Evolutionary conservation across 1,140 invertebrate genomes (phyloP), one percentile per base, ranked within the genome.

Genomic region (Ostrea denselamellosa): DNA sequence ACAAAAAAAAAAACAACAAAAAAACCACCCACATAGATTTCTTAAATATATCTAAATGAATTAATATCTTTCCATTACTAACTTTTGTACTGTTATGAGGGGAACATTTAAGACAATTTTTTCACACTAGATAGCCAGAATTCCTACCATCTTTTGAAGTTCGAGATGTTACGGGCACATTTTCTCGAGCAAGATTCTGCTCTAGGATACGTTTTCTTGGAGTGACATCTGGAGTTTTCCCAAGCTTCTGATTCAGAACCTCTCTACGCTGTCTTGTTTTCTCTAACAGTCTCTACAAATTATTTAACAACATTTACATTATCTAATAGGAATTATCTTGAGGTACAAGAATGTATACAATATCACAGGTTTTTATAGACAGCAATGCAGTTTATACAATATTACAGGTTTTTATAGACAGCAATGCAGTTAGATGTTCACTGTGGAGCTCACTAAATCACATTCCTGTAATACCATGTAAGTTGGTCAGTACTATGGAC

Each of bases 231-330:
- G 94, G 93, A 25, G 93, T 93, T 22, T 92, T 92, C 19, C 92
- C 92, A 56, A 94, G 86, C 86, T 94, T 94, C 65, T 94, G 92
- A 65, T 93, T 92, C 44, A 95, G 85, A 82, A 91, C 89, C 58
- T 94, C 94, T 86, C 93, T 84, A 44, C 94, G 90, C 54, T 93
- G 91, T 28, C 93, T 71, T 7, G 94, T 94, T 56, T 93, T 87
- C 84, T 94, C 94, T 51, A 95, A 90, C 84, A 95, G 83, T 90
- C 91, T 91, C 94, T 95, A 83, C n/a, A 91, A 44, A 90, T 82
- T 25, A 87, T n/a, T 17, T n/a, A 54, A 83, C 34, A 51, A 83
- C 8, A 53, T 34, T 28, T 22, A 17, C 9, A 81, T 44, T 2
- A 44, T 44, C 34, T 44, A 44, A 44, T 44, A 44, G 1, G 34